Evolutionary conservation across 2,888 invertebrate species (phyloP).

Genomic region (Lasioglossum leucozonium): DNA sequence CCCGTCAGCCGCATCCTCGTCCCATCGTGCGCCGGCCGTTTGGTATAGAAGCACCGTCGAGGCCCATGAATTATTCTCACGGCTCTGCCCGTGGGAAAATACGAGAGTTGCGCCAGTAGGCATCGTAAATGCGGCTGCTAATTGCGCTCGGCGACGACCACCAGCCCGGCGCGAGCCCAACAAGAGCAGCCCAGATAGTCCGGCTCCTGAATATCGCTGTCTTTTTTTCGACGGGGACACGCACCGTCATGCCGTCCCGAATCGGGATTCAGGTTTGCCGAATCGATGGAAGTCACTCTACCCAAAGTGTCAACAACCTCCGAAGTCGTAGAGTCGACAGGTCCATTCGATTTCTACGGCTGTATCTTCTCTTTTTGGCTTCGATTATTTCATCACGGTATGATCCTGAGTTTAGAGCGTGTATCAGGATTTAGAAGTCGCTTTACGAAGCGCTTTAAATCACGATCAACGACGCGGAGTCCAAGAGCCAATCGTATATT

Average conservation of each 20-base stretch:
- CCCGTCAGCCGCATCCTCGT: conserved; percentile 37
- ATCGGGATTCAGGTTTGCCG: background rate
- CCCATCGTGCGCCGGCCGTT: conserved; percentile 51
- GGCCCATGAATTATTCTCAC: conserved; percentile 84
- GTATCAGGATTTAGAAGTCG: too few species aligned
- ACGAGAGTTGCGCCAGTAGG: conserved; percentile 80
- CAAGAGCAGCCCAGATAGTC: background rate
- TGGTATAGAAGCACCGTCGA: conserved; percentile 71
- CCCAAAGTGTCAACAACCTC: background rate
- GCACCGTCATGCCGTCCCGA: background rate
- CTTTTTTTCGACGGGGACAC: conserved; percentile 29
- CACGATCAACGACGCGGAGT: too few species aligned
- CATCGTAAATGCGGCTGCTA: conserved; percentile 82
- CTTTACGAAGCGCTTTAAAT: too few species aligned
- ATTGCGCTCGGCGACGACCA: conserved; percentile 77
- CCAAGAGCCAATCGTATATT: too few species aligned
- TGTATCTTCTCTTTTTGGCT: background rate
- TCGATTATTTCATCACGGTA: background rate
- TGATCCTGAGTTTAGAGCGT: too few species aligned
- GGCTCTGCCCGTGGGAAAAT: conserved; percentile 84
- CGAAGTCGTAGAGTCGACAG: background rate
- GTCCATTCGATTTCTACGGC: background rate
- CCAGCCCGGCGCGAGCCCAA: conserved; percentile 10
- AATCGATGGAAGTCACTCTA: background rate
- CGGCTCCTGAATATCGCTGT: conserved; percentile 52